Evolutionary conservation across 1,140 invertebrate species (phyloP).

Genomic region (Drosophila punjabiensis): DNA sequence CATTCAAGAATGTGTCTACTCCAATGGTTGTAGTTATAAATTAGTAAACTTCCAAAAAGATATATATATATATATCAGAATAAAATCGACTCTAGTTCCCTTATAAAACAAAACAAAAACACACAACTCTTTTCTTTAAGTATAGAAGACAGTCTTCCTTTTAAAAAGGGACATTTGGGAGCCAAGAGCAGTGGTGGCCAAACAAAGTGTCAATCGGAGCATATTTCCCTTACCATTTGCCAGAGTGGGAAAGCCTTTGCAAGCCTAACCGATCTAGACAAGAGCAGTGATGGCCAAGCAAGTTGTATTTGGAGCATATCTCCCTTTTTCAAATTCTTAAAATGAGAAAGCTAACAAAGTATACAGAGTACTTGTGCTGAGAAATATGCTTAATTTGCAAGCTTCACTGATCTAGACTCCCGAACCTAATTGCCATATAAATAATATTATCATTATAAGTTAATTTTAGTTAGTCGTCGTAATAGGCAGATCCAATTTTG

Average conservation of each 20-base stretch:
- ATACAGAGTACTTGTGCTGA: background rate
- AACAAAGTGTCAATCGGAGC: no score
- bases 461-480: constrained; percentile 12
- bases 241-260: no score
- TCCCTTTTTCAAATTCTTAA: no score
- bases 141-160: background rate
- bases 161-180: constrained; percentile 4
- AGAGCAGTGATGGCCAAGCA: no score
- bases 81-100: constrained; percentile 13
- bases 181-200: background rate
- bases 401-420: constrained; percentile 3
- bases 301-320: no score
- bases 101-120: background rate
- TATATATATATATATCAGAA: constrained; percentile 10
- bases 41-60: constrained; percentile 14
- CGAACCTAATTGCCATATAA: constrained; percentile 26
- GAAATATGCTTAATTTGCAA: background rate
- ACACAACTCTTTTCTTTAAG: constrained; percentile 1
- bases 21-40: constrained; percentile 39
- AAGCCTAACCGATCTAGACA: no score
- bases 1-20: constrained; percentile 24
- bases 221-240: no score
- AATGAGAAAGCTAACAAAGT: no score
- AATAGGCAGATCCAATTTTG: constrained; percentile 15
- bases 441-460: constrained; percentile 14